Percentiles rank a stretch among this genome's conserved stretches.
Conservation (phyloP, 2,797 vertebrate species). For the Carapus acus region DNA sequence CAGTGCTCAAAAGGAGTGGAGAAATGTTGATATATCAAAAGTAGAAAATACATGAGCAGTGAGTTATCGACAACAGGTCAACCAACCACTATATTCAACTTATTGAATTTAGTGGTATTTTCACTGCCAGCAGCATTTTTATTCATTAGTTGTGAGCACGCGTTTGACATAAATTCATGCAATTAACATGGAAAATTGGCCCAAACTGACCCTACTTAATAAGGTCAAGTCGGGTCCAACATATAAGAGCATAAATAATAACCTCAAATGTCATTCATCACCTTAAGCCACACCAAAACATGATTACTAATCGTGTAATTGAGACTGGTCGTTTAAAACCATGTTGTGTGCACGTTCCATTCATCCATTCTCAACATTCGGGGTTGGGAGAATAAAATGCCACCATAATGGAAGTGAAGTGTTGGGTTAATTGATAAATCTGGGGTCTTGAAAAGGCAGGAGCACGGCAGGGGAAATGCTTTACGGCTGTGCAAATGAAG, state of each 20-base stretch:
- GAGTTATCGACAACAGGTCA: neutral
- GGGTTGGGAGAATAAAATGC: conserved; percentile 50
- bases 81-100: neutral
- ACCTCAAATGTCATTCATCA: conserved; percentile 35
- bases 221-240: conserved; percentile 24
- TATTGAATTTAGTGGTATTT: conserved; percentile 1
- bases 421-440: conserved; percentile 73
- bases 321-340: conserved; percentile 42
- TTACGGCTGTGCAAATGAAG: conserved; percentile 72
- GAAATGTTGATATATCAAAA: too few species aligned
- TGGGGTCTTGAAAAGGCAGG: conserved; percentile 58
- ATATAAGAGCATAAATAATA: conserved; percentile 38
- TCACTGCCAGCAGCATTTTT: neutral
- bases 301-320: conserved; percentile 44
- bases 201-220: conserved; percentile 25
- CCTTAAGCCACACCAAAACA: conserved; percentile 40
- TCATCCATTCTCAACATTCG: conserved; percentile 46
- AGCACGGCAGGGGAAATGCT: conserved; percentile 60
- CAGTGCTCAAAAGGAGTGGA: too few species aligned
- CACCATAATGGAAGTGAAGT: conserved; percentile 62
- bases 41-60: too few species aligned
- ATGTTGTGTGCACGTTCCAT: conserved; percentile 29
- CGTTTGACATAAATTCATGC: conserved; percentile 28
- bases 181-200: conserved; percentile 23
- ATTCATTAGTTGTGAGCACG: conserved; percentile 33